Evolutionary conservation across 2,888 invertebrate species (phyloP).

Genomic region (Orthosia incerta): DNA sequence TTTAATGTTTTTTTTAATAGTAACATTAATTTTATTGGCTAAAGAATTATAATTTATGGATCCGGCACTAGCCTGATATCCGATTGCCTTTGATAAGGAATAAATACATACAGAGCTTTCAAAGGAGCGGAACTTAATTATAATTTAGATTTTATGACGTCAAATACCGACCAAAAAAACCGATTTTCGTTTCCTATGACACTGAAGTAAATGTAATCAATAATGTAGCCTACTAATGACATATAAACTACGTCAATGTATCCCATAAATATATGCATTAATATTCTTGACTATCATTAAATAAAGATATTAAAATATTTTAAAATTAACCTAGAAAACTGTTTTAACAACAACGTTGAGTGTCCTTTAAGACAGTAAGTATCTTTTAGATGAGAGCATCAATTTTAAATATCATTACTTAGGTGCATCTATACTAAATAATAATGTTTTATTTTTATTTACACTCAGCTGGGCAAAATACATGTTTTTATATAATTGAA

Average conservation of each 20-base stretch:
- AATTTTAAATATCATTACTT: too few relatives aligned
- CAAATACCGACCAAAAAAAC: background rate
- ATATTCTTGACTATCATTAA: background rate
- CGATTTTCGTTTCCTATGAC: conserved; percentile 3
- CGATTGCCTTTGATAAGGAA: conserved; percentile 1
- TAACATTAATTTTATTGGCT: background rate
- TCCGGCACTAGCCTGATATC: background rate
- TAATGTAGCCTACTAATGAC: background rate
- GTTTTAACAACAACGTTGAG: background rate
- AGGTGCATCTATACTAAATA: too few relatives aligned
- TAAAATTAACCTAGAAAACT: background rate
- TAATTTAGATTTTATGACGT: conserved; percentile 8
- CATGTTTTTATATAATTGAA: too few relatives aligned
- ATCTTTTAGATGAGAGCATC: too few relatives aligned
- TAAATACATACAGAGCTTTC: background rate
- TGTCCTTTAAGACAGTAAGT: background rate
- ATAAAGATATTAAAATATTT: too few relatives aligned
- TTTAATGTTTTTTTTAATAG: background rate
- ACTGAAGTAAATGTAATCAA: conserved; percentile 4
- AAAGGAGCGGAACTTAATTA: conserved; percentile 3
- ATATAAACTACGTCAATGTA: background rate
- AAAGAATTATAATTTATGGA: background rate
- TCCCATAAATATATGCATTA: background rate
- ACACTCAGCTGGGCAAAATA: too few relatives aligned
- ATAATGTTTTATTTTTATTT: too few relatives aligned